Evolutionary conservation across 2,888 invertebrate genomes (phyloP).

Genomic region (Cerceris ruficornis): DNA sequence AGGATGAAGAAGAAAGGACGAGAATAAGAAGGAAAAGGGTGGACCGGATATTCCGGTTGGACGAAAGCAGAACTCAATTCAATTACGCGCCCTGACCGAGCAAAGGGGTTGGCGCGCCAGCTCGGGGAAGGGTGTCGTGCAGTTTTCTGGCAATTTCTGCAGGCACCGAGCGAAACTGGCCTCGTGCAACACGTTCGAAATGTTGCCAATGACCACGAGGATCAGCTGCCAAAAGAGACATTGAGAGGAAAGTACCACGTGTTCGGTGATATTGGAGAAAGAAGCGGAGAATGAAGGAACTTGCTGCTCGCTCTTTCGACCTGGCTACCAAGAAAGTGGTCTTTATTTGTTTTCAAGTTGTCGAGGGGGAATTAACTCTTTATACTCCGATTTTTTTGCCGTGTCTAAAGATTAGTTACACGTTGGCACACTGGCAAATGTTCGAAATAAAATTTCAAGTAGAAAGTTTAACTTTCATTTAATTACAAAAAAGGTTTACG

Average conservation of each 20-base stretch:
- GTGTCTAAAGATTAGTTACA: no score
- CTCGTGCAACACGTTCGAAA: constrained; percentile 58
- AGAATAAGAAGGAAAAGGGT: background rate
- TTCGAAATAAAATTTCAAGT: no score
- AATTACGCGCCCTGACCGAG: constrained; percentile 66
- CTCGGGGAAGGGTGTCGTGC: constrained; percentile 47
- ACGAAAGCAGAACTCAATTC: constrained; percentile 64
- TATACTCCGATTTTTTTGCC: no score
- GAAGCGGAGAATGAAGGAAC: background rate
- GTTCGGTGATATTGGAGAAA: constrained; percentile 13
- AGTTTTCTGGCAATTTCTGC: constrained; percentile 58
- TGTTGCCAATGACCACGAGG: constrained; percentile 36
- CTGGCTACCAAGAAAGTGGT: background rate
- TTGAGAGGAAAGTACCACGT: constrained; percentile 21
- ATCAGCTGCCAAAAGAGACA: constrained; percentile 48
- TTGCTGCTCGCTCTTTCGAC: background rate
- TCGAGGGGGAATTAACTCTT: background rate
- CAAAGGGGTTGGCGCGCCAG: constrained; percentile 43
- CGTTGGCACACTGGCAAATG: no score
- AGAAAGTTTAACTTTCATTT: no score
- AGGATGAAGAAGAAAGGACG: constrained; percentile 9
- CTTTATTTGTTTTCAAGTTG: background rate
- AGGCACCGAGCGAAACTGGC: constrained; percentile 37
- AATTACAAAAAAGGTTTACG: no score
- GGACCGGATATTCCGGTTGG: constrained; percentile 41